Evolutionary conservation across 2,888 invertebrate species (phyloP).

Genomic region (Lithophane ornitopus): DNA sequence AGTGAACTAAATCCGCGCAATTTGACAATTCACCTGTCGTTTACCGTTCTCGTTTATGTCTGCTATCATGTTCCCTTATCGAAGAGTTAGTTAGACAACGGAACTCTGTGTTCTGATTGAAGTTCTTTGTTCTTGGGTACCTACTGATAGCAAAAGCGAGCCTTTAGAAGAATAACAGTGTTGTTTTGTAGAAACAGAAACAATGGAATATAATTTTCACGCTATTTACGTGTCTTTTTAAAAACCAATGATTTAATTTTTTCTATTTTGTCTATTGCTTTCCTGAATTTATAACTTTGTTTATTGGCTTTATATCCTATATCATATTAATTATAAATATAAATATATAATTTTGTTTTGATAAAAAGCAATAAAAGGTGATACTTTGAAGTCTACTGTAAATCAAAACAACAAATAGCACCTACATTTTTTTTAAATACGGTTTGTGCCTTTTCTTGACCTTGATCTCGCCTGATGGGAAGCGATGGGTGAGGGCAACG

Average conservation of each 20-base stretch:
- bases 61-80: slow-evolving; percentile 40
- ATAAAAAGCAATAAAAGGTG: not conserved
- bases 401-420: not conserved
- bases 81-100: slow-evolving; percentile 29
- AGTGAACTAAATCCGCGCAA: slow-evolving; percentile 71
- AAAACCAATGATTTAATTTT: not conserved
- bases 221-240: not conserved
- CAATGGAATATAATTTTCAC: slow-evolving; percentile 18
- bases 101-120: slow-evolving; percentile 12
- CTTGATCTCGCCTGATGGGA: not conserved
- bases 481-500: not conserved
- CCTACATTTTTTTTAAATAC: not conserved
- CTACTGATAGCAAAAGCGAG: not conserved
- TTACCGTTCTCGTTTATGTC: slow-evolving; percentile 51
- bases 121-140: not conserved
- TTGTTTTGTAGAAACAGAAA: slow-evolving; percentile 19
- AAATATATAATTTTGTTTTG: not conserved
- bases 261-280: not conserved
- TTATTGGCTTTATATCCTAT: too few relatives aligned
- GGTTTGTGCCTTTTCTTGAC: not conserved
- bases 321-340: too few relatives aligned
- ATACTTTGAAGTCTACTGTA: not conserved
- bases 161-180: not conserved
- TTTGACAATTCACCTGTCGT: slow-evolving; percentile 72
- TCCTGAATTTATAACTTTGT: not conserved